Evolutionary conservation across 2,888 invertebrate genomes (phyloP).

Genomic region (Xylota segnis): DNA sequence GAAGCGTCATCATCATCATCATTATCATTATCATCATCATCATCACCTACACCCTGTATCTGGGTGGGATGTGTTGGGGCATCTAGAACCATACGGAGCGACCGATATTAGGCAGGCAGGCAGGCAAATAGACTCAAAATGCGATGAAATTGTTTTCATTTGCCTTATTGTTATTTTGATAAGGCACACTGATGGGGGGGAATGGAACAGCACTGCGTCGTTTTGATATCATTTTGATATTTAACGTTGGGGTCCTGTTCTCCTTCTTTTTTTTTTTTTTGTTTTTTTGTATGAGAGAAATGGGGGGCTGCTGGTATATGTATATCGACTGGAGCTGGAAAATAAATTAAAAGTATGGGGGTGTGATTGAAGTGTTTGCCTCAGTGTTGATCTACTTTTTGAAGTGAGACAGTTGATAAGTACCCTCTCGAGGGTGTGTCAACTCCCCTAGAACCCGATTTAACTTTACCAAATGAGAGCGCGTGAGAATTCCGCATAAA

Average conservation of each 20-base stretch:
- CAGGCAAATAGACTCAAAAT: constrained; percentile 53
- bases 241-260: neutral
- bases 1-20: constrained; percentile 44
- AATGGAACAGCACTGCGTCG: neutral
- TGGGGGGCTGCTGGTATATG: neutral
- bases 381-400: constrained; percentile 24
- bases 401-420: neutral
- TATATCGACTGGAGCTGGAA: neutral
- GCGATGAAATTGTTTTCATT: constrained; percentile 59
- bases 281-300: neutral
- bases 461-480: constrained; percentile 7
- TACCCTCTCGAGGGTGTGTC: constrained; percentile 10
- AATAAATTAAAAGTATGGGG: constrained; percentile 36
- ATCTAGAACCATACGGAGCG: constrained; percentile 11
- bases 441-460: neutral
- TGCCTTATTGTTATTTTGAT: constrained; percentile 59
- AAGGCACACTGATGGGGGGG: neutral
- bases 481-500: neutral
- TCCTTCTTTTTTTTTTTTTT: neutral
- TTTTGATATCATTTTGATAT: constrained; percentile 35
- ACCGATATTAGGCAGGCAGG: constrained; percentile 40
- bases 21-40: constrained; percentile 40
- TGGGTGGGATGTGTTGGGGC: neutral
- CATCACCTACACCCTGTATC: constrained; percentile 32
- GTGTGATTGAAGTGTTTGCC: constrained; percentile 20